A percentile compares a stretch with the other conserved stretches of the same genome.
Evolutionary conservation across 2,113 vertebrate genomes (phyloP).

Genomic region (Neogobius melanostomus): DNA sequence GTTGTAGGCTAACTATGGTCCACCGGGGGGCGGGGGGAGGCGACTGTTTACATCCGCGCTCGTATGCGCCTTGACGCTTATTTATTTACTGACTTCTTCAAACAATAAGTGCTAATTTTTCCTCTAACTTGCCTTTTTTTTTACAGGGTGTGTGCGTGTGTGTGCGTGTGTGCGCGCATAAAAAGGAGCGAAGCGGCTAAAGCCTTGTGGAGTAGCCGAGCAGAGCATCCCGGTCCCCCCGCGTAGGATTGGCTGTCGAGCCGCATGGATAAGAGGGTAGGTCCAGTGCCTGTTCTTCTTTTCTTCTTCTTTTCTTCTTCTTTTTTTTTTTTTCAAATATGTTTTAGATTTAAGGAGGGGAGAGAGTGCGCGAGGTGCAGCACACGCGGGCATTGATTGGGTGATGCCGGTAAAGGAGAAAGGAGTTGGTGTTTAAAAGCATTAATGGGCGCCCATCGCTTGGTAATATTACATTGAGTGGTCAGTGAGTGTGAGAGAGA

Average conservation of each 20-base stretch:
- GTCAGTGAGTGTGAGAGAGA: conserved; percentile 11
- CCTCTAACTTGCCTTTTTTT: conserved; percentile 26
- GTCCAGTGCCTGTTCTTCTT: conserved; percentile 21
- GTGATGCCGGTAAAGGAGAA: not conserved
- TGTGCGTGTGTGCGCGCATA: too few relatives aligned
- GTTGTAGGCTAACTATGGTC: conserved; percentile 34
- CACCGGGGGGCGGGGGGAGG: conserved; percentile 25
- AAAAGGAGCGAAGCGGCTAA: conserved; percentile 35
- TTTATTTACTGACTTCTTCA: conserved; percentile 29
- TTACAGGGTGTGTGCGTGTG: conserved; percentile 40
- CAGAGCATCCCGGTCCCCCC: conserved; percentile 59
- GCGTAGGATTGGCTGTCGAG: conserved; percentile 62
- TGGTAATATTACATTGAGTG: conserved; percentile 9
- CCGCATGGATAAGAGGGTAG: conserved; percentile 77
- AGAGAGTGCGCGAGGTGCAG: not conserved
- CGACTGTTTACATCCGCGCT: conserved; percentile 32
- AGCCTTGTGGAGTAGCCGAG: conserved; percentile 57
- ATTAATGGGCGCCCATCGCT: conserved; percentile 24
- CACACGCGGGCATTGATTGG: not conserved
- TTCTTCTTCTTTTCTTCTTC: too few relatives aligned
- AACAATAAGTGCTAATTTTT: conserved; percentile 11
- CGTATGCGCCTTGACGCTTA: conserved; percentile 3
- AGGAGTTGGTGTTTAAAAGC: conserved; percentile 15
- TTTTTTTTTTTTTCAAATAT: not conserved
- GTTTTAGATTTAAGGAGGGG: not conserved